Conservation (phyloP, 2,113 vertebrate genomes). For the Rallus limicola region DNA sequence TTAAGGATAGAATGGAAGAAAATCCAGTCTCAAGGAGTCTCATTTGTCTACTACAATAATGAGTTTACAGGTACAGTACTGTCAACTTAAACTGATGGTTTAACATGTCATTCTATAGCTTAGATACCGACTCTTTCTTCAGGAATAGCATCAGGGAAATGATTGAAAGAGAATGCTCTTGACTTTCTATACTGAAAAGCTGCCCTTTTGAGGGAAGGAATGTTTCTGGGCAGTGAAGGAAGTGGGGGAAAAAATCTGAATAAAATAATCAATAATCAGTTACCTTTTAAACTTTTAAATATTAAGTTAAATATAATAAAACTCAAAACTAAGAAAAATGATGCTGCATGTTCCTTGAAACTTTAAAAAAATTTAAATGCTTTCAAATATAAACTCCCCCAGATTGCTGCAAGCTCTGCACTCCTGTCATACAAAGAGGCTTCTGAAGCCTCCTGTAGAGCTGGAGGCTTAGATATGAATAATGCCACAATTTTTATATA, state of each 20-base stretch:
- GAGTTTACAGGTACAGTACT: slow-evolving; percentile 84
- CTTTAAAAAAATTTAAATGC: neutral
- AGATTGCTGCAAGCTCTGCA: neutral
- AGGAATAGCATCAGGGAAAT: neutral
- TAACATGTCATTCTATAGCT: neutral
- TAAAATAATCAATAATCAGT: neutral
- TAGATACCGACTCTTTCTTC: neutral
- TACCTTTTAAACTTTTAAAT: neutral
- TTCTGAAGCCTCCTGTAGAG: neutral
- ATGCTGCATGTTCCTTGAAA: neutral
- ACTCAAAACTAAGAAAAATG: neutral
- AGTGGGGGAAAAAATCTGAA: accelerated
- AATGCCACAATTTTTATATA: neutral
- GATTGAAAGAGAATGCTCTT: neutral
- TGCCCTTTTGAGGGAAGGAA: neutral
- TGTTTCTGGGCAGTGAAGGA: neutral
- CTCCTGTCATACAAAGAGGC: neutral
- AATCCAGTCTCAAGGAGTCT: slow-evolving; percentile 77
- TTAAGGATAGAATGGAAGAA: slow-evolving; percentile 97
- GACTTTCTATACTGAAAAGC: neutral
- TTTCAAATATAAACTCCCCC: neutral
- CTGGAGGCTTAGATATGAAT: neutral
- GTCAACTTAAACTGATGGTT: neutral
- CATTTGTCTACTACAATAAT: slow-evolving; percentile 87
- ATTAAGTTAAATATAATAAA: neutral